These are phyloP conservation scores for Meleagris gallopavo DNA, from an alignment of 2,113 vertebrate genomes.

Conservation along the genomic window DNA sequence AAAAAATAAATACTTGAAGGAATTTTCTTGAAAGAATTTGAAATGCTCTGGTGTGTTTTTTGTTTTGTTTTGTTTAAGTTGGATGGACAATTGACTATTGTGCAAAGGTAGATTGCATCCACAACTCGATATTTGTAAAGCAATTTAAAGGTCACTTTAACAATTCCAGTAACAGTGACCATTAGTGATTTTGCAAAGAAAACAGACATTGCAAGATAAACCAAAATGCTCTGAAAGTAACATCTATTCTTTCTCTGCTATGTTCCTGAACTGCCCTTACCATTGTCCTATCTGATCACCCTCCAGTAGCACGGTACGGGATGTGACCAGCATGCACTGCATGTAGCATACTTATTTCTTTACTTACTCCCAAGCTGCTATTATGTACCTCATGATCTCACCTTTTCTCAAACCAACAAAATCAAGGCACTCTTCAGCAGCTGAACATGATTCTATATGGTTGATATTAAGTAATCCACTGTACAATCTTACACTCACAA, in stretches of 20 bases:
- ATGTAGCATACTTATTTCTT: background rate
- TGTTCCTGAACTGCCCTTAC: background rate
- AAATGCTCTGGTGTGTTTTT: background rate
- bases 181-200: slow-evolving; percentile 62
- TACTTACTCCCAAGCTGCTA: background rate
- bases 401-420: background rate
- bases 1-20: background rate
- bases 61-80: slow-evolving; percentile 23
- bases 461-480: background rate
- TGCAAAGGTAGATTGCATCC: slow-evolving; percentile 29
- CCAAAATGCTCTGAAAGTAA: slow-evolving; percentile 8
- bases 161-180: slow-evolving; percentile 18
- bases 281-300: background rate
- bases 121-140: slow-evolving; percentile 14
- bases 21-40: slow-evolving; percentile 9
- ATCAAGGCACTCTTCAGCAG: background rate
- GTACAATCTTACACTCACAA: background rate
- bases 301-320: background rate
- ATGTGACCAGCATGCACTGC: background rate
- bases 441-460: background rate
- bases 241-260: background rate
- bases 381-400: background rate
- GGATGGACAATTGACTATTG: slow-evolving; percentile 31
- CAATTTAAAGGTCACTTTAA: slow-evolving; percentile 63
- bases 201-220: slow-evolving; percentile 39